These are phyloP conservation scores for Drosophila vallismaia DNA, from an alignment of 2,888 invertebrate genomes.

Conservation along the genomic window DNA sequence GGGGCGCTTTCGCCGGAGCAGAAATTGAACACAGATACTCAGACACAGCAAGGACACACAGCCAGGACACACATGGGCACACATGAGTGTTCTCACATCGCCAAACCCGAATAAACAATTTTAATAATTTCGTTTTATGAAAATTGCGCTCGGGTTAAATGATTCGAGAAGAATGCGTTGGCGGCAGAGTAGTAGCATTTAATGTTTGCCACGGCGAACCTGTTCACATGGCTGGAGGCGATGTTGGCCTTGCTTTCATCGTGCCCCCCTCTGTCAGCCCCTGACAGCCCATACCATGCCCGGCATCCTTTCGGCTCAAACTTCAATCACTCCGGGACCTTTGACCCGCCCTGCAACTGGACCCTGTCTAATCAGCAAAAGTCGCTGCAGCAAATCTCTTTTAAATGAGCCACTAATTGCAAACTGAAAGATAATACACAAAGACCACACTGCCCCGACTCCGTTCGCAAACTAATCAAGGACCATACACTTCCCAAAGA, in stretches of 20 bases:
- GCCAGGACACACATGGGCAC: slow-evolving; percentile 2
- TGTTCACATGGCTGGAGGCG: slow-evolving; percentile 29
- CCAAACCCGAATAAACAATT: slow-evolving; percentile 72
- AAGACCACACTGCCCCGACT: slow-evolving; percentile 2
- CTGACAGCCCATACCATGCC: not conserved
- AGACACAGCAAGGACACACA: not conserved
- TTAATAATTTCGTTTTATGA: slow-evolving; percentile 82
- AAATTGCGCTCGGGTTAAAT: slow-evolving; percentile 80
- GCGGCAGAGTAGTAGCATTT: slow-evolving; percentile 70
- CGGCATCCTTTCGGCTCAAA: slow-evolving; percentile 14
- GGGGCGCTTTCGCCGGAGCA: slow-evolving; percentile 9
- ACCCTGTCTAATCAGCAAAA: slow-evolving; percentile 61
- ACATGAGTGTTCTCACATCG: slow-evolving; percentile 20
- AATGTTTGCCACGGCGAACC: slow-evolving; percentile 57
- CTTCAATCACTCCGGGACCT: slow-evolving; percentile 53
- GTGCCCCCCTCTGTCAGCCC: not conserved
- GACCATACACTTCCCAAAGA: slow-evolving; percentile 26
- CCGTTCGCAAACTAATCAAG: slow-evolving; percentile 67
- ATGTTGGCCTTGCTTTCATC: slow-evolving; percentile 3
- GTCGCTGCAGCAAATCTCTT: slow-evolving; percentile 64
- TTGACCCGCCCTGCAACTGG: slow-evolving; percentile 40
- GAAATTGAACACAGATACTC: slow-evolving; percentile 12
- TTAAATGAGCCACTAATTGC: slow-evolving; percentile 77
- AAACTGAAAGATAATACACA: slow-evolving; percentile 57
- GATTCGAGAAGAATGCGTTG: slow-evolving; percentile 72